A percentile compares a stretch with the other conserved stretches of the same genome.
Conservation (phyloP, 2,888 invertebrate genomes). For the Drosophila paramelanica region DNA sequence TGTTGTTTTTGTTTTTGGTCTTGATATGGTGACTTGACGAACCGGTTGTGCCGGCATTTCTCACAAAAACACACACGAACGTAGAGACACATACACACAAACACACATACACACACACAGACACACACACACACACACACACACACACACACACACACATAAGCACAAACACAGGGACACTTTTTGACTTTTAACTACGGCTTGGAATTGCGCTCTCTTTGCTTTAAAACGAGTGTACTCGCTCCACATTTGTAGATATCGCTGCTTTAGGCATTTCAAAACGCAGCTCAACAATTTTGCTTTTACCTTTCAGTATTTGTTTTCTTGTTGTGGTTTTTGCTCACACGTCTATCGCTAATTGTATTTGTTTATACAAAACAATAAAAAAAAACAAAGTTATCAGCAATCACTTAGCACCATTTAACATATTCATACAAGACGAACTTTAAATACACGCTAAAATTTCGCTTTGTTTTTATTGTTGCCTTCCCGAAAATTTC, state of each 20-base stretch:
- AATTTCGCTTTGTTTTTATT: slow-evolving; percentile 32
- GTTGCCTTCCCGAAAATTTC: slow-evolving; percentile 35
- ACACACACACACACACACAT: slow-evolving; percentile 19
- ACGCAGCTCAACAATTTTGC: slow-evolving; percentile 48
- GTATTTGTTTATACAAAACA: slow-evolving; percentile 28
- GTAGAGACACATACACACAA: too few species aligned
- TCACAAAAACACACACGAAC: slow-evolving; percentile 4
- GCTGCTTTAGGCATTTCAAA: slow-evolving; percentile 52
- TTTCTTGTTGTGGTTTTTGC: slow-evolving; percentile 13
- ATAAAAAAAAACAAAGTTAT: slow-evolving; percentile 23
- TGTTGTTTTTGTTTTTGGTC: slow-evolving; percentile 39
- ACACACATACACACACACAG: slow-evolving; percentile 17
- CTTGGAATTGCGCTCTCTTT: slow-evolving; percentile 53
- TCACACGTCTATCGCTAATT: slow-evolving; percentile 22
- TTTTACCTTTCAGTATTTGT: slow-evolving; percentile 60
- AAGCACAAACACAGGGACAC: slow-evolving; percentile 40
- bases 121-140: slow-evolving; percentile 28
- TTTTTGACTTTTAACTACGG: slow-evolving; percentile 54
- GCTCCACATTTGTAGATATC: slow-evolving; percentile 56
- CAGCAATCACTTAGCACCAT: slow-evolving; percentile 49
- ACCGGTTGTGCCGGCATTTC: slow-evolving; percentile 81
- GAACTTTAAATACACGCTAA: slow-evolving; percentile 53
- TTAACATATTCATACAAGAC: slow-evolving; percentile 48
- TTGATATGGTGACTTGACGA: slow-evolving; percentile 69
- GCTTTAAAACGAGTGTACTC: slow-evolving; percentile 41